Base-by-base conservation (phyloP, 2,888 invertebrate genomes). In the Pristionchus exspectatus region DNA sequence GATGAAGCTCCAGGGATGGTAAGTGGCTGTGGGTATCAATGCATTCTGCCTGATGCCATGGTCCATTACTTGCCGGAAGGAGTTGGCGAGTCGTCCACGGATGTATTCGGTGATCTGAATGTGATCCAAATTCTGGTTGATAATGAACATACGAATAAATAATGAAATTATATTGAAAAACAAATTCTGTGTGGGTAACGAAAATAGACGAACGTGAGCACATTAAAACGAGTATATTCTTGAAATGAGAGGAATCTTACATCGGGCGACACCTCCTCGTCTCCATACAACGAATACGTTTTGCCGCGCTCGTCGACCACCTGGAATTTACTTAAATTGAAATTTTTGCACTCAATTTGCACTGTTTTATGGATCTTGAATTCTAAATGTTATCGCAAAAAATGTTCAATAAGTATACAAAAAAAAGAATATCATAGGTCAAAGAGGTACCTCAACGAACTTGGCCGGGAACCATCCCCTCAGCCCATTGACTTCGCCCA, bases 1-100 rank as follows among this genome's bases (percentile, higher is more conserved):
- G 72, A 99, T 98, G 95, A 99, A 99, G 54, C 98, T 96, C 99
- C 99, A 99, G 0, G 99, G 99, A 96, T 99, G 99, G 95, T 98
- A 98, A 3, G 98, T 97, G 3, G 98, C 98, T 90, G 92, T 88
- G n/a, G 93, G 91, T 63, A 93, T 90, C 59, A 93, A 84, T 24
- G 92, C 84, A 59, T 92, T 92, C 83, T 93, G 92, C 14, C 94
- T 90, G 14, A 95, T 92, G 2, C 95, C 95, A 86, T 95, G 94
- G 83, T 93, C 93, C 92, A 95, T 92, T 9, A 93, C 90, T 81
- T 93, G 93, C 50, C 93, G 91, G 90, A 93, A 93, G 69, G 92
- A 91, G 88, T 93, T 93, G 24, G 93, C 92, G 50, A 93, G 90
- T 87, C 93, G 91, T 91, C 98, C 99, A 93, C 99, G 96, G 30